Evolutionary conservation across 2,888 invertebrate species (phyloP).

Genomic region (Craniophora ligustri): DNA sequence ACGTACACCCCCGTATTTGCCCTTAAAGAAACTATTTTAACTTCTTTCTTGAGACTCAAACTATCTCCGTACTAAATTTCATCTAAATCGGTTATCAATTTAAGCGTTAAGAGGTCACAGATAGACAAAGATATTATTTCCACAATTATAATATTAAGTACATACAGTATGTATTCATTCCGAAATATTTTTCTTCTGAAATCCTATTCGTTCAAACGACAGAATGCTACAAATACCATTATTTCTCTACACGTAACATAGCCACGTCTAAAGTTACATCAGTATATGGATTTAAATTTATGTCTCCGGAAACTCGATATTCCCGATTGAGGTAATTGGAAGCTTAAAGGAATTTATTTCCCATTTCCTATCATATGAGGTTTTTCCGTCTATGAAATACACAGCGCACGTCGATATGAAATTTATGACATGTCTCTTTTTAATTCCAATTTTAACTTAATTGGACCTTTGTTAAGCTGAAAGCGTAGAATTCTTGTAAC

Average conservation of each 20-base stretch:
- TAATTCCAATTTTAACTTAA: slow-evolving; percentile 57
- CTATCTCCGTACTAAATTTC: too few species aligned
- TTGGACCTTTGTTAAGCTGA: slow-evolving; percentile 38
- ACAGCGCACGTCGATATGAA: slow-evolving; percentile 62
- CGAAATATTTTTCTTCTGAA: too few species aligned
- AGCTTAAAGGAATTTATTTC: slow-evolving; percentile 88
- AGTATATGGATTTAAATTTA: slow-evolving; percentile 64
- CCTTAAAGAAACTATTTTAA: too few species aligned
- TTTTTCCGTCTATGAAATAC: slow-evolving; percentile 75
- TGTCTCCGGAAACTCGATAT: slow-evolving; percentile 76
- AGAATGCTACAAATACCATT: slow-evolving; percentile 17
- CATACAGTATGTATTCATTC: too few species aligned
- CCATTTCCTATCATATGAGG: slow-evolving; percentile 84
- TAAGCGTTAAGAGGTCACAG: too few species aligned
- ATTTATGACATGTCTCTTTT: slow-evolving; percentile 69
- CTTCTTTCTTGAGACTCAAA: too few species aligned
- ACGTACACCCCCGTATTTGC: too few species aligned
- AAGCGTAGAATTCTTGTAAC: slow-evolving; percentile 1
- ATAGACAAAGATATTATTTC: too few species aligned
- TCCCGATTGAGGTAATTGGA: slow-evolving; percentile 85
- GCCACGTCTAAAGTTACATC: slow-evolving; percentile 43
- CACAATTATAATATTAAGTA: too few species aligned
- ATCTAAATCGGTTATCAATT: too few species aligned
- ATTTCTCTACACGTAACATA: slow-evolving; percentile 25
- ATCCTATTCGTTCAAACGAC: too few species aligned